phyloP scores from a whole-genome alignment of 2,888 invertebrate species.

The Bombyx huttoni region DNA sequence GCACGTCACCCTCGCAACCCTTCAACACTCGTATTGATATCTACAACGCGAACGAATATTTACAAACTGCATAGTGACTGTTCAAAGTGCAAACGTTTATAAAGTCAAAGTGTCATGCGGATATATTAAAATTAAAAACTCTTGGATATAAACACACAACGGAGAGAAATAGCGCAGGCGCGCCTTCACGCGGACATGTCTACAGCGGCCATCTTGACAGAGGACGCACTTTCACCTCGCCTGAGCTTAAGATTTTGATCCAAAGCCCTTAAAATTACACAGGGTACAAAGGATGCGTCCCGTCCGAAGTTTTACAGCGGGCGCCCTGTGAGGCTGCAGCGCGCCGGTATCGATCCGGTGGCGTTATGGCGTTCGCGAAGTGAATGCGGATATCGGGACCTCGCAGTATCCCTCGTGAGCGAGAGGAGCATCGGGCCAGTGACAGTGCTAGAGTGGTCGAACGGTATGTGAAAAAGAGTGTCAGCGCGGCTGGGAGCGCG shows the following conservation, averaged over 20 bases:
- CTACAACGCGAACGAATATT: constrained; percentile 21
- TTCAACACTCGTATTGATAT: constrained; percentile 17
- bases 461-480: constrained; percentile 63
- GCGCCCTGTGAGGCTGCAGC: constrained; percentile 54
- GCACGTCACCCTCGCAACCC: constrained; percentile 37
- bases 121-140: constrained; percentile 3
- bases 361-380: constrained; percentile 63
- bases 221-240: constrained; percentile 68
- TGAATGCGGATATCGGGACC: constrained; percentile 67
- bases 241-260: constrained; percentile 55
- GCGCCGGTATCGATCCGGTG: constrained; percentile 64
- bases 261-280: constrained; percentile 28
- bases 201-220: constrained; percentile 67
- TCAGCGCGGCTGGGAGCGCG: constrained; percentile 45
- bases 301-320: constrained; percentile 43
- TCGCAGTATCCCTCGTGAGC: constrained; percentile 48
- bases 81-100: constrained; percentile 7
- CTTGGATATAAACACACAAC: constrained; percentile 66
- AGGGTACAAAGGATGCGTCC: constrained; percentile 40
- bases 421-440: constrained; percentile 42
- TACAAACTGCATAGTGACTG: constrained; percentile 21
- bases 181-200: constrained; percentile 53
- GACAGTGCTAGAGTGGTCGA: constrained; percentile 50
- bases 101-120: constrained; percentile 1
- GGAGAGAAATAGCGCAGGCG: constrained; percentile 59